Evolutionary conservation across 2,888 invertebrate species (phyloP).

Genomic region (Thereva nobilitata): DNA sequence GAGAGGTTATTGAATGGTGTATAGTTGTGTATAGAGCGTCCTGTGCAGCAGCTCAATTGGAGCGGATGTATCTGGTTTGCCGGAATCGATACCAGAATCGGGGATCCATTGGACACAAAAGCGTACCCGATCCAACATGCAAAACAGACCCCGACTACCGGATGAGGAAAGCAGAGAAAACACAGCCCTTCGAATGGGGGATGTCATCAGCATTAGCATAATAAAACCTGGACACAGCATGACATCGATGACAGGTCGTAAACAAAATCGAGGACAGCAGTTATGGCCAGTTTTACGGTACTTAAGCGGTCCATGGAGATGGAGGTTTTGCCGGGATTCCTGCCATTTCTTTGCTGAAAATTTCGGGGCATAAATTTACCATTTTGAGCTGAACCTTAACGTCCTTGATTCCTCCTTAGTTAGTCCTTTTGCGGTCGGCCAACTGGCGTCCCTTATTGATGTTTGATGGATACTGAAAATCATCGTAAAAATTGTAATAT

Average conservation of each 20-base stretch:
- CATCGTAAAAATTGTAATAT: not conserved
- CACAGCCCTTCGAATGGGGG: constrained; percentile 39
- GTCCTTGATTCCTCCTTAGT: constrained; percentile 23
- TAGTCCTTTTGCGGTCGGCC: constrained; percentile 6
- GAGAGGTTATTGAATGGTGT: no score
- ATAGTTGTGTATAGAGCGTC: constrained; percentile 9
- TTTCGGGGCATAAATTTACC: constrained; percentile 9
- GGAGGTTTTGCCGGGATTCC: constrained; percentile 7
- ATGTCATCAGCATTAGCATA: constrained; percentile 45
- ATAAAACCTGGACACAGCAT: constrained; percentile 44
- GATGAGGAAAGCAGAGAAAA: constrained; percentile 3
- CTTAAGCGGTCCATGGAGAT: constrained; percentile 32
- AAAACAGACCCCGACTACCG: constrained; percentile 22
- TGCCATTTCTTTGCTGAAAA: constrained; percentile 13
- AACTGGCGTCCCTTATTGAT: constrained; percentile 22
- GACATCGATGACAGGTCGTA: constrained; percentile 44
- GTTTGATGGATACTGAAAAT: constrained; percentile 24
- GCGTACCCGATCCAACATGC: constrained; percentile 22
- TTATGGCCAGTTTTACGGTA: constrained; percentile 42
- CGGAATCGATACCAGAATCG: constrained; percentile 28
- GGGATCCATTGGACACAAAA: constrained; percentile 28
- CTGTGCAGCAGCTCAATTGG: constrained; percentile 5
- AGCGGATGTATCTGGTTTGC: constrained; percentile 28
- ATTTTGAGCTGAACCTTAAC: constrained; percentile 7
- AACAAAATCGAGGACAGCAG: constrained; percentile 43